Evolutionary conservation across 2,113 vertebrate genomes (phyloP), one percentile per base, ranked within the genome.

Genomic region (Macrotis lagotis): DNA sequence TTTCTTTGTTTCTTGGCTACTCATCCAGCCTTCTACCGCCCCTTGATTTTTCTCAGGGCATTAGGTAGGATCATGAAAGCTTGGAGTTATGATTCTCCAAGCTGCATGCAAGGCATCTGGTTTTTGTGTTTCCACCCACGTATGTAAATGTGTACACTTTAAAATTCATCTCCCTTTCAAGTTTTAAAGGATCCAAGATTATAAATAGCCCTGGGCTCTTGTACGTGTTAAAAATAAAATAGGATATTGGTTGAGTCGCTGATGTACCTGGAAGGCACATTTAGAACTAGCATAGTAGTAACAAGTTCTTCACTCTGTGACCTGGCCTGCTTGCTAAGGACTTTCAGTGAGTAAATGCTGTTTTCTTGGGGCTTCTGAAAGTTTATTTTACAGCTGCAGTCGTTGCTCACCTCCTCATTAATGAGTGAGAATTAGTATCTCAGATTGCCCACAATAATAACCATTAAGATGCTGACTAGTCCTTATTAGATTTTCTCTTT

Each of bases 1-100:
- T 96, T 98, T 97, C 97, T 97, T 97, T 98, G 97, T 97, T 97
- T 98, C 96, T 97, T 98, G 97, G 97, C 97, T 96, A 97, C 94
- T 95, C 97, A 97, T 95, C 94, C 96, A 97, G 83, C 92, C 94
- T 97, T 96, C 97, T 94, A 98, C 97, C 94, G 93, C 96, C 95
- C 96, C 93, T 91, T 49, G 83, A 91, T 91, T 96, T 97, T 97
- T 97, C 94, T 97, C 89, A 94, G 95, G 91, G 96, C 94, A 91
- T 96, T 96, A 89, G 95, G 93, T 97, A 66, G 96, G 94, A 96
- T 51, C 96, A 95, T 96, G 95, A 97, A 97, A 96, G 93, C 96
- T 49, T 6, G 96, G 96, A 97, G 95, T 97, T 98, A 97, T 92
- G 96, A 89, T 66, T 97, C 90, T 95, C 89, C 88, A 91, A 95